Evolutionary conservation across 2,888 invertebrate species (phyloP).

Genomic region (Phalangium opilio): DNA sequence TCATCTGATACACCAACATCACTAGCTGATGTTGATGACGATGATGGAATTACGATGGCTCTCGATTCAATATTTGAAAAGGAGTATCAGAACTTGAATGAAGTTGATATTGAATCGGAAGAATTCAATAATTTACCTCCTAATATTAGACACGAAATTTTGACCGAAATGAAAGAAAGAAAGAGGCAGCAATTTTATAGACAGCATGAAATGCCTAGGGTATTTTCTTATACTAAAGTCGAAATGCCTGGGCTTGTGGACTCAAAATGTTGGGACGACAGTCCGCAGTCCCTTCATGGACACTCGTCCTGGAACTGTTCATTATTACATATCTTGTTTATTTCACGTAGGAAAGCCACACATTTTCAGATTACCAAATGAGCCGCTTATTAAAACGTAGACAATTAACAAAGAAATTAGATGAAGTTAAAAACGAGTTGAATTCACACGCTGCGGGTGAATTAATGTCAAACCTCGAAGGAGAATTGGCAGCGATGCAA

Average conservation of each 20-base stretch:
- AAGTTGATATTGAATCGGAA: constrained; percentile 59
- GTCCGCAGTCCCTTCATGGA: no score
- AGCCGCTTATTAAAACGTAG: constrained; percentile 68
- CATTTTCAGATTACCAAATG: constrained; percentile 60
- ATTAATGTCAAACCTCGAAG: constrained; percentile 10
- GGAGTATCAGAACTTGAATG: constrained; percentile 48
- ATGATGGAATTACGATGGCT: constrained; percentile 14
- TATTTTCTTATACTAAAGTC: neutral
- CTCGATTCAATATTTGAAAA: constrained; percentile 19
- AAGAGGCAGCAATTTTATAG: constrained; percentile 83
- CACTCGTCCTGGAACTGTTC: no score
- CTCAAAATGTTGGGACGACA: no score
- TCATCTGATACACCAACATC: no score
- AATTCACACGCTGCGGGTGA: constrained; percentile 40
- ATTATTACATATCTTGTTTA: no score
- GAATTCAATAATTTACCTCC: constrained; percentile 66
- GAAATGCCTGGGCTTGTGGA: no score
- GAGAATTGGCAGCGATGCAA: constrained; percentile 8
- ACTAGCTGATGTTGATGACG: no score
- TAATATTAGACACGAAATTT: constrained; percentile 81
- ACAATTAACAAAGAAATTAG: constrained; percentile 63
- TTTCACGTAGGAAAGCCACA: constrained; percentile 39
- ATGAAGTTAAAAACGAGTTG: constrained; percentile 76
- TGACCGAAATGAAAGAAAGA: constrained; percentile 76
- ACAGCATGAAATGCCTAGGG: constrained; percentile 40